Percentiles rank a stretch among this genome's conserved stretches.
phyloP scores from a whole-genome alignment of 1,140 invertebrate genomes.

The Drosophila ambigua region DNA sequence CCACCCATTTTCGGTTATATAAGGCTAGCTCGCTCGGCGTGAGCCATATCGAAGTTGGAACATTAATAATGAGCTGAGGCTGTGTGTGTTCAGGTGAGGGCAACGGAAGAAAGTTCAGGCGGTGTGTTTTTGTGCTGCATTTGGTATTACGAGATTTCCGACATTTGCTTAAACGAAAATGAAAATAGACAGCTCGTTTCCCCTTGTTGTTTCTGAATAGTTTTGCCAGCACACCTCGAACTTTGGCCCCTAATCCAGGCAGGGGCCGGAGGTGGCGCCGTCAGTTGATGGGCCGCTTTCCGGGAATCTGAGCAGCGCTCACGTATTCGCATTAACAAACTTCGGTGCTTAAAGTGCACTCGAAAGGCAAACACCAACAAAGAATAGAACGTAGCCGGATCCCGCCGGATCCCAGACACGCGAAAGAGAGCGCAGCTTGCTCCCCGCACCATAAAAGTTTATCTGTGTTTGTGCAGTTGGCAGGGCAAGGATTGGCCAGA shows the following conservation, averaged over 20 bases:
- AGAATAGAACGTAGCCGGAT: neutral
- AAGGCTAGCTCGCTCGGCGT: slow-evolving; percentile 32
- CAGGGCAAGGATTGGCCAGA: neutral
- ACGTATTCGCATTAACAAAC: slow-evolving; percentile 80
- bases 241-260: slow-evolving; percentile 24
- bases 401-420: neutral
- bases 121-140: slow-evolving; percentile 40
- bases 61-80: slow-evolving; percentile 56
- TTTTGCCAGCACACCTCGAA: slow-evolving; percentile 7
- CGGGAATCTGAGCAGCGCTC: slow-evolving; percentile 58
- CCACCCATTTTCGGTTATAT: slow-evolving; percentile 49
- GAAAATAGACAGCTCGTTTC: slow-evolving; percentile 41
- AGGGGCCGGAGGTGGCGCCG: neutral
- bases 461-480: slow-evolving; percentile 67
- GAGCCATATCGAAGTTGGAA: slow-evolving; percentile 66
- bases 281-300: slow-evolving; percentile 38
- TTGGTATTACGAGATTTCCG: slow-evolving; percentile 50
- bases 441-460: slow-evolving; percentile 49
- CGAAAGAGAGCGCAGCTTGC: neutral
- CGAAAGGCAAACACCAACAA: slow-evolving; percentile 60
- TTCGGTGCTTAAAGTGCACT: slow-evolving; percentile 75
- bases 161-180: slow-evolving; percentile 44
- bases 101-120: slow-evolving; percentile 8
- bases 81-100: slow-evolving; percentile 25
- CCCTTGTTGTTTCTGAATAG: slow-evolving; percentile 27